phyloP scores from a whole-genome alignment of 2,888 invertebrate species.

The Chironomus tentans region DNA sequence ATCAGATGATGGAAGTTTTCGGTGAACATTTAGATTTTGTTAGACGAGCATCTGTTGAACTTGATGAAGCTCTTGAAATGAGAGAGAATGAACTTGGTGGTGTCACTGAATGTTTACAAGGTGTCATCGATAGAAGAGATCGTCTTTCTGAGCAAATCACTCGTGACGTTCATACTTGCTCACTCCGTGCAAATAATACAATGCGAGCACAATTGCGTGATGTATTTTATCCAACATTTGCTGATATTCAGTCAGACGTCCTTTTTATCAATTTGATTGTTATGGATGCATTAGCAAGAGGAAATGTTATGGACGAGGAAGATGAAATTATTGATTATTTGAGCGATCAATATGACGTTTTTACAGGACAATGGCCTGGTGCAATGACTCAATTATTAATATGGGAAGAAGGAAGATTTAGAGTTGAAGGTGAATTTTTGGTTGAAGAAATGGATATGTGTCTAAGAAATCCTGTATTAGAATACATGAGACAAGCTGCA shows the following conservation, averaged over 20 bases:
- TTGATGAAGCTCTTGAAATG: neutral
- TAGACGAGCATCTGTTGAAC: neutral
- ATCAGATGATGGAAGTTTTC: slow-evolving; percentile 2
- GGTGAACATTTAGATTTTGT: slow-evolving; percentile 1
- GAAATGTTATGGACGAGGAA: slow-evolving; percentile 18
- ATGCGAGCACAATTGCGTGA: neutral
- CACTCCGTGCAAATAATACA: slow-evolving; percentile 4
- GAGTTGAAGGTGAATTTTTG: slow-evolving; percentile 6
- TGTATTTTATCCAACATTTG: slow-evolving; percentile 16
- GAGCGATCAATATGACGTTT: neutral
- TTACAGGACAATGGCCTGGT: neutral
- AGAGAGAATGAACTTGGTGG: neutral
- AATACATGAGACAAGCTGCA: neutral
- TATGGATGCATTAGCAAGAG: slow-evolving; percentile 1
- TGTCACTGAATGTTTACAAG: neutral
- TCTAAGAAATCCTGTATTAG: neutral
- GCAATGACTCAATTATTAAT: neutral
- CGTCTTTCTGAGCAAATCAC: neutral
- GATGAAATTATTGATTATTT: slow-evolving; percentile 13
- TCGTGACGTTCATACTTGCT: neutral
- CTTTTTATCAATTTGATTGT: neutral
- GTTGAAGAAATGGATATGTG: slow-evolving; percentile 10
- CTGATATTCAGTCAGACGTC: neutral
- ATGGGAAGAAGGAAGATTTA: slow-evolving; percentile 15
- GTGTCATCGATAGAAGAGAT: neutral